Percentiles rank a stretch among this genome's conserved stretches.
Evolutionary conservation across 2,113 vertebrate species (phyloP).

Genomic region (Otis tarda): DNA sequence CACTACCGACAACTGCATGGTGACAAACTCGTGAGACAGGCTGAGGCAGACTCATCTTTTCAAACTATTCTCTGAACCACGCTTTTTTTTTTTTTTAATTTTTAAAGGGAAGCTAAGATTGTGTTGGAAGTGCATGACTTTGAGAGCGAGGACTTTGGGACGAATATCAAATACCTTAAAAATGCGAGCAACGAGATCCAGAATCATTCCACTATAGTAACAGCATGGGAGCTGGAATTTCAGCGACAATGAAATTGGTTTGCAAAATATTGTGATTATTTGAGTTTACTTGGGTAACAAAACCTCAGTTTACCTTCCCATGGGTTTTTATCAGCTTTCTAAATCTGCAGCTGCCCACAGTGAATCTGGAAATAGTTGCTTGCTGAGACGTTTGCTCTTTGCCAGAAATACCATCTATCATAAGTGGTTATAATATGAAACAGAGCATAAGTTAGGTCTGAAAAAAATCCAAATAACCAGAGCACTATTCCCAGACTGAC

Average conservation of each 20-base stretch:
- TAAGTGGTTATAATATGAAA: background rate
- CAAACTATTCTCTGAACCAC: background rate
- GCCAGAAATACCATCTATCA: slow-evolving; percentile 40
- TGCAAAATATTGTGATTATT: background rate
- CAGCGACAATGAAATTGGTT: background rate
- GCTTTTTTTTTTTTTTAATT: background rate
- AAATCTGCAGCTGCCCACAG: slow-evolving; percentile 27
- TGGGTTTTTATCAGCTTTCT: slow-evolving; percentile 16
- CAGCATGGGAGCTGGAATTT: background rate
- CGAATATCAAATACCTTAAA: background rate
- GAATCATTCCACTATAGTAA: background rate
- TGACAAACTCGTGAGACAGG: background rate
- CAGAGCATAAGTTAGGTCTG: slow-evolving; percentile 27
- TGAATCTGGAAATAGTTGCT: slow-evolving; percentile 42
- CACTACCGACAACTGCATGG: background rate
- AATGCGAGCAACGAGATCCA: background rate
- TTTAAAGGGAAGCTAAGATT: background rate
- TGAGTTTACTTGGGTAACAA: background rate
- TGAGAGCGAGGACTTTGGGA: background rate
- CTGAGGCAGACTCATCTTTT: background rate
- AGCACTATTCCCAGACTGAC: background rate
- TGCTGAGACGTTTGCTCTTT: slow-evolving; percentile 1
- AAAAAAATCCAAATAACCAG: background rate
- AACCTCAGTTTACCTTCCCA: slow-evolving; percentile 46
- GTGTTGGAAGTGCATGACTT: background rate